Evolutionary conservation across 2,113 vertebrate genomes (phyloP), one percentile per base, ranked within the genome.

Genomic region (Zapus hudsonius): DNA sequence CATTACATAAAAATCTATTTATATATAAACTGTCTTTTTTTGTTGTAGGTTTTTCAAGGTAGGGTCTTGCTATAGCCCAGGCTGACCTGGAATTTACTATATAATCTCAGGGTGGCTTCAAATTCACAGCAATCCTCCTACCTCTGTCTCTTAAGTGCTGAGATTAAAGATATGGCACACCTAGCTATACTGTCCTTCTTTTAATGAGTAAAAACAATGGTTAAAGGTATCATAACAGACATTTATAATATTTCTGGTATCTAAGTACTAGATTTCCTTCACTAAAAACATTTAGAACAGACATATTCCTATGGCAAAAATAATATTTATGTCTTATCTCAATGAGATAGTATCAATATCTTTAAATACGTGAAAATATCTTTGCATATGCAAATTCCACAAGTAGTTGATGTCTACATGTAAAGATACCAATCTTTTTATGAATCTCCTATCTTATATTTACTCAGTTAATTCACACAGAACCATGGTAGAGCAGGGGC

Each of bases 381-480:
- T 79, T 95, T 74, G 36, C 79, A 70, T 87, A 80, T 38, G 44
- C 57, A 9, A 85, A 89, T 91, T 87, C 4, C 17, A 40, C 10
- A 87, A 70, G 44, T 23, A 33, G 10, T 63, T 67, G 33, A 80
- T 61, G 67, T 79, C 36, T 38, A 42, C 16, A 40, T 25, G 52
- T 23, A 61, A 94, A 89, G 3, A 82, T 9, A 17, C 33, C 6
- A 36, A 7, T 47, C 22, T 87, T 42, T 73, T 44, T 57, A n/a
- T 74, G 22, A 79, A 70, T 63, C 1, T 69, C 10, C 38, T 84
- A 44, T 80, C 61, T 80, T 88, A 61, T 20, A 61, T 82, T 90
- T 76, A 91, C 23, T 87, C 84, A 92, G 15, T n/a, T 87, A 73
- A 90, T 63, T 85, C 38, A 84, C 7, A 78, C 2, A 15, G 57